phyloP scores from a whole-genome alignment of 35 echinoderm and acorn worm genomes.

The Lytechinus variegatus region DNA sequence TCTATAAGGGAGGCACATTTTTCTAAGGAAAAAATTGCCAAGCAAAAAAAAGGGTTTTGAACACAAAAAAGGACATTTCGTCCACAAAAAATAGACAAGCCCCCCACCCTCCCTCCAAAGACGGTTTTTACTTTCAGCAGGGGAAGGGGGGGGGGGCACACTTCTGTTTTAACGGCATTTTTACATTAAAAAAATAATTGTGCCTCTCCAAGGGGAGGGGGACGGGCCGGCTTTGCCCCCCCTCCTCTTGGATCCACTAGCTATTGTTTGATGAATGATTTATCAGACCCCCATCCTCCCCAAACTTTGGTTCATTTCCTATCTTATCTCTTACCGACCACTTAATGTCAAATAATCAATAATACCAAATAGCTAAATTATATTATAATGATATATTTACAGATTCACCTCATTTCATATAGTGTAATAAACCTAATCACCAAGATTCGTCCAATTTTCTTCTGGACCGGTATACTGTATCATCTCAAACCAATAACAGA shows the following conservation, averaged over 20 bases:
- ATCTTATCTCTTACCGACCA: not conserved
- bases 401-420: not conserved
- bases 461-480: not conserved
- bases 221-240: not conserved
- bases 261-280: too few species aligned
- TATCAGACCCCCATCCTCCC: not conserved
- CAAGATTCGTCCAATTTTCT: not conserved
- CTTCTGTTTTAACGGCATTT: too few species aligned
- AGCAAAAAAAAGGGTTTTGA: too few species aligned
- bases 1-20: too few species aligned
- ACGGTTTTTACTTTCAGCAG: too few species aligned
- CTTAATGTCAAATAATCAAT: not conserved
- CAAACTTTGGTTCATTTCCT: not conserved
- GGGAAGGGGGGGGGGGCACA: too few species aligned
- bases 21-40: too few species aligned
- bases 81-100: too few species aligned
- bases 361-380: not conserved
- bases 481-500: not conserved
- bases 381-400: not conserved
- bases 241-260: too few species aligned
- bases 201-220: not conserved
- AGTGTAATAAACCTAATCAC: not conserved
- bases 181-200: too few species aligned
- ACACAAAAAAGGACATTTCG: too few species aligned
- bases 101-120: too few species aligned